Conservation (phyloP, 2,113 vertebrate species). For the Calidris pugnax region DNA sequence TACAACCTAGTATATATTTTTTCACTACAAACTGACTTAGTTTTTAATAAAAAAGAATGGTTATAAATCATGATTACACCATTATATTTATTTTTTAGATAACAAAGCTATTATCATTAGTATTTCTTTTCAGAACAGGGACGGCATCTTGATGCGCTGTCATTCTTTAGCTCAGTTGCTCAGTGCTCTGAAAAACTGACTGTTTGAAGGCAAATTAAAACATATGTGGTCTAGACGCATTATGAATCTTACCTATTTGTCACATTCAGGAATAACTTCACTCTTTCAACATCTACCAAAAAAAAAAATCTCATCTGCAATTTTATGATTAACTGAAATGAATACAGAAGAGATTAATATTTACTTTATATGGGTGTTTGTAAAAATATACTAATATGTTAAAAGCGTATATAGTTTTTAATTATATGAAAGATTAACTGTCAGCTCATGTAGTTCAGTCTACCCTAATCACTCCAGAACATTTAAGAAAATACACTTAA, state of each 20-base stretch:
- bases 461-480: slow-evolving; percentile 39
- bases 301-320: neutral
- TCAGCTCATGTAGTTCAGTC: slow-evolving; percentile 31
- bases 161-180: neutral
- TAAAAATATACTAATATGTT: slow-evolving; percentile 19
- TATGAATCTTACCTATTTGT: neutral
- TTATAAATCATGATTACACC: neutral
- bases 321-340: neutral
- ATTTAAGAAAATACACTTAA: slow-evolving; percentile 35
- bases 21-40: slow-evolving; percentile 7
- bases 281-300: neutral
- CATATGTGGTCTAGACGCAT: neutral
- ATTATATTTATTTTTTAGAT: slow-evolving; percentile 1
- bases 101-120: neutral
- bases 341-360: neutral
- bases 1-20: neutral
- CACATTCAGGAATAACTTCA: neutral
- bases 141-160: neutral
- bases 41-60: slow-evolving; percentile 41
- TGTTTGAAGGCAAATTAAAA: neutral
- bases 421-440: slow-evolving; percentile 52
- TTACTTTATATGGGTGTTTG: neutral
- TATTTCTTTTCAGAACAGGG: neutral
- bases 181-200: neutral
- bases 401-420: slow-evolving; percentile 45